Evolutionary conservation across 2,888 invertebrate species (phyloP).

Genomic region (Tridacna gigas): DNA sequence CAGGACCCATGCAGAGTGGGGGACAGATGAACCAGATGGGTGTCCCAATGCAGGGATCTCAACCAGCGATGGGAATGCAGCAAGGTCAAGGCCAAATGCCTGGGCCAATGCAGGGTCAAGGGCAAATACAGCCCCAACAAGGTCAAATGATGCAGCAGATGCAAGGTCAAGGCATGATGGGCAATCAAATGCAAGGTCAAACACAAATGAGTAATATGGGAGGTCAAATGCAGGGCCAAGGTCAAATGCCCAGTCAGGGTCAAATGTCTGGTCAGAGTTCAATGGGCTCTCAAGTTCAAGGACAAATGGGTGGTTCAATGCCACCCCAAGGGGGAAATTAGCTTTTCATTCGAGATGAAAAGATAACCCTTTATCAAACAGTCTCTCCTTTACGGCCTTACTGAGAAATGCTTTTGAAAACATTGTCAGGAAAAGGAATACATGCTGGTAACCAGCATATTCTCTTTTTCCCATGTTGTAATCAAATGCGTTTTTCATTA

Average conservation of each 20-base stretch:
- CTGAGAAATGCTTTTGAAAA: background rate
- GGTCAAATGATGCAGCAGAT: constrained; percentile 55
- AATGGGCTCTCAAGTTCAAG: constrained; percentile 15
- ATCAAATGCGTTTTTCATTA: too few relatives aligned
- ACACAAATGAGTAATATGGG: constrained; percentile 63
- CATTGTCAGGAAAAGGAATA: background rate
- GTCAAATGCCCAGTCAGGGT: constrained; percentile 60
- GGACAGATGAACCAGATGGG: constrained; percentile 53
- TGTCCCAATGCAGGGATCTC: constrained; percentile 43
- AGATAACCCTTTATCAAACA: background rate
- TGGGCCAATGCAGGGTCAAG: constrained; percentile 3
- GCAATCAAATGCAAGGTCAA: constrained; percentile 61
- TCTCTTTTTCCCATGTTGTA: too few relatives aligned
- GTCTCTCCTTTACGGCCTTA: too few relatives aligned
- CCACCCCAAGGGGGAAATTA: constrained; percentile 16
- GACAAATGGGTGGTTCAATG: constrained; percentile 23
- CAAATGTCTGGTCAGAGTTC: constrained; percentile 31
- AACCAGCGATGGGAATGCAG: constrained; percentile 54
- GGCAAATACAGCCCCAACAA: constrained; percentile 46
- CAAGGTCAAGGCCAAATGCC: constrained; percentile 57
- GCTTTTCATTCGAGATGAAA: background rate
- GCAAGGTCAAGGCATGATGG: constrained; percentile 54
- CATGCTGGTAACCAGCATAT: too few relatives aligned
- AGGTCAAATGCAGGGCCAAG: constrained; percentile 58
- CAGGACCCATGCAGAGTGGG: constrained; percentile 60